These are phyloP conservation scores for Diplodus sargus DNA, from an alignment of 2,797 vertebrate species.

Conservation along the genomic window DNA sequence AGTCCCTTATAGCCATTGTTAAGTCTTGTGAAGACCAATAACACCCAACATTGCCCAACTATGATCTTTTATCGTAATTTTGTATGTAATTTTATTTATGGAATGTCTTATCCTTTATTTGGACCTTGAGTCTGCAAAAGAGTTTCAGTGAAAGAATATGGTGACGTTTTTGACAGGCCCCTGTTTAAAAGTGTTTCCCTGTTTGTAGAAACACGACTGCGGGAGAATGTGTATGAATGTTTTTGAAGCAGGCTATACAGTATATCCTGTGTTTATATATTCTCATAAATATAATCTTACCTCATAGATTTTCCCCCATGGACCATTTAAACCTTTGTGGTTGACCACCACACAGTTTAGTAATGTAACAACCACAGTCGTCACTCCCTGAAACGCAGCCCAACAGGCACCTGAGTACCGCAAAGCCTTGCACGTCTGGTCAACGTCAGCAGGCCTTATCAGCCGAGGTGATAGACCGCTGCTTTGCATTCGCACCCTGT, in stretches of 20 bases:
- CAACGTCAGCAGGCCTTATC: constrained; percentile 27
- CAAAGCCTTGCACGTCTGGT: not conserved
- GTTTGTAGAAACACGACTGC: not conserved
- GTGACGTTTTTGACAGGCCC: not conserved
- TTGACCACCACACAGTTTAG: not conserved
- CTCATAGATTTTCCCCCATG: not conserved
- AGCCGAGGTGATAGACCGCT: constrained; percentile 1
- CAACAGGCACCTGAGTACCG: constrained; percentile 21
- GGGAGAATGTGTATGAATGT: not conserved
- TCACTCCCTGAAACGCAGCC: constrained; percentile 8
- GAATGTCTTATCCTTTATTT: no score
- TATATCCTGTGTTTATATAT: not conserved
- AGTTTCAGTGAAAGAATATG: not conserved
- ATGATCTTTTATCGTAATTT: no score
- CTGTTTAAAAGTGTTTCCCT: not conserved
- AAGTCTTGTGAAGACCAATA: not conserved
- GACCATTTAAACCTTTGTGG: not conserved
- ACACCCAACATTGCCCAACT: not conserved
- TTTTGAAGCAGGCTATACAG: not conserved
- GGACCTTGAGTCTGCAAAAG: no score
- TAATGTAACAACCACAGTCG: not conserved
- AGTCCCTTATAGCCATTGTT: not conserved
- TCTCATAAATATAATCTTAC: not conserved
- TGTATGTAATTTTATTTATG: no score
- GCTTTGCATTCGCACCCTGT: constrained; percentile 57